phyloP scores from a whole-genome alignment of 2,113 vertebrate genomes.

The Panthera leo region DNA sequence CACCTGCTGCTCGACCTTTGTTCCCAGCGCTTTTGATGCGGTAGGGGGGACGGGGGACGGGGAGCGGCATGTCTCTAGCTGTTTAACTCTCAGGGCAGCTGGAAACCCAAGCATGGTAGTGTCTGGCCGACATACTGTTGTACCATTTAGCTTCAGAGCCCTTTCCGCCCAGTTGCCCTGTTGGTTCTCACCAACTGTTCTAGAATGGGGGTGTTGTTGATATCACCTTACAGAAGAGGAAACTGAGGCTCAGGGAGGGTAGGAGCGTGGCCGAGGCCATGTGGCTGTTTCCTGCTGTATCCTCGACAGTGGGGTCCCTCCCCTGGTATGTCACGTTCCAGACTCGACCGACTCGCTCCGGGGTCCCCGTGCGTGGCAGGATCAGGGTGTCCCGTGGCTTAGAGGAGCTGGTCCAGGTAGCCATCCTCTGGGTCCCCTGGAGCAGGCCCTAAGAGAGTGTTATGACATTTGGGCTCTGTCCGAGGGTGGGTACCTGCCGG shows the following conservation, averaged over 20 bases:
- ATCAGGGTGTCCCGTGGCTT: background rate
- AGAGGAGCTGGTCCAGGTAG: background rate
- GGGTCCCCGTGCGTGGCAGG: fast-evolving
- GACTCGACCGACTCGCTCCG: no score
- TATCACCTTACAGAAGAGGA: background rate
- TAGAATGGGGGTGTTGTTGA: no score
- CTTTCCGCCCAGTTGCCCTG: background rate
- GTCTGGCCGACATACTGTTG: background rate
- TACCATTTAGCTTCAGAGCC: background rate
- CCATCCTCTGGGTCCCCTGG: no score
- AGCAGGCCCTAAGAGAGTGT: background rate
- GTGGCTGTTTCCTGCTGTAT: background rate
- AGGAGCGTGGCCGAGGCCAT: background rate
- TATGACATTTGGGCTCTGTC: background rate
- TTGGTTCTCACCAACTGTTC: background rate
- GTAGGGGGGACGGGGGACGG: no score
- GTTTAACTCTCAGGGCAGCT: background rate
- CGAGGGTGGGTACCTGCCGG: background rate
- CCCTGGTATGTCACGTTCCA: fast-evolving
- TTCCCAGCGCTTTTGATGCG: background rate
- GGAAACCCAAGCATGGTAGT: background rate
- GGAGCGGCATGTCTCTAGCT: background rate
- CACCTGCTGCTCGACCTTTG: background rate
- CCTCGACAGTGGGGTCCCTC: background rate
- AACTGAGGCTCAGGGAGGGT: background rate